These are phyloP conservation scores for Lamellibrachia columna DNA, from an alignment of 2,888 invertebrate species.

Conservation along the genomic window DNA sequence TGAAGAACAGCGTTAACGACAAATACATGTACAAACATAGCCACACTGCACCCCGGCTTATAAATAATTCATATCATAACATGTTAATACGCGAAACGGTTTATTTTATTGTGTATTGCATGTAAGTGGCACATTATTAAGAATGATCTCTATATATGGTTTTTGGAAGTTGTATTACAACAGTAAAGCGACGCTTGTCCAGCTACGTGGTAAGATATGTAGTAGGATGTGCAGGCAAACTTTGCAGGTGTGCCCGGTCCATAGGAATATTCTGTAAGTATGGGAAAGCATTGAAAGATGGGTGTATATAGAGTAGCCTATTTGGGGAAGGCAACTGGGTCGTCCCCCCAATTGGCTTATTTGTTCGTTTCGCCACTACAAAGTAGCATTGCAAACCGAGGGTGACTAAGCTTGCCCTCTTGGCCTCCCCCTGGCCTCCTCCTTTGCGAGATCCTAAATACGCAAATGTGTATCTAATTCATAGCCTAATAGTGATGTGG, in stretches of 20 bases:
- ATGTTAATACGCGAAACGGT: not conserved
- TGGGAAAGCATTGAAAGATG: not conserved
- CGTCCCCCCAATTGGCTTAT: too few relatives aligned
- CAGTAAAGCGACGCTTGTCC: not conserved
- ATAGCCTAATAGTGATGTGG: not conserved
- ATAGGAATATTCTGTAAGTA: not conserved
- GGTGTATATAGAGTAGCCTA: not conserved
- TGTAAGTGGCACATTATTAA: not conserved
- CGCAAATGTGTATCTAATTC: not conserved
- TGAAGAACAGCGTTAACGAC: not conserved
- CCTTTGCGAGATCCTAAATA: too few relatives aligned
- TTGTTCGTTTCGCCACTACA: too few relatives aligned
- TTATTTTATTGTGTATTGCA: not conserved
- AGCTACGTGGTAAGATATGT: not conserved
- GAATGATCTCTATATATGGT: not conserved
- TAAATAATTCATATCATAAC: not conserved
- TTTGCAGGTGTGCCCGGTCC: not conserved
- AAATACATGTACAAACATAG: not conserved
- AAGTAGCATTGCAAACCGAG: too few relatives aligned
- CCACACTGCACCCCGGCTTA: not conserved
- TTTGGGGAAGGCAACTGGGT: too few relatives aligned
- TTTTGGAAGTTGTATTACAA: not conserved
- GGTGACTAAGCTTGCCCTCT: too few relatives aligned
- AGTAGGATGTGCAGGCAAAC: not conserved
- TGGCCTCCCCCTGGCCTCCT: too few relatives aligned